Evolutionary conservation across 2,113 vertebrate species (phyloP), one percentile per base, ranked within the genome.

Genomic region (Larimichthys polyactis): DNA sequence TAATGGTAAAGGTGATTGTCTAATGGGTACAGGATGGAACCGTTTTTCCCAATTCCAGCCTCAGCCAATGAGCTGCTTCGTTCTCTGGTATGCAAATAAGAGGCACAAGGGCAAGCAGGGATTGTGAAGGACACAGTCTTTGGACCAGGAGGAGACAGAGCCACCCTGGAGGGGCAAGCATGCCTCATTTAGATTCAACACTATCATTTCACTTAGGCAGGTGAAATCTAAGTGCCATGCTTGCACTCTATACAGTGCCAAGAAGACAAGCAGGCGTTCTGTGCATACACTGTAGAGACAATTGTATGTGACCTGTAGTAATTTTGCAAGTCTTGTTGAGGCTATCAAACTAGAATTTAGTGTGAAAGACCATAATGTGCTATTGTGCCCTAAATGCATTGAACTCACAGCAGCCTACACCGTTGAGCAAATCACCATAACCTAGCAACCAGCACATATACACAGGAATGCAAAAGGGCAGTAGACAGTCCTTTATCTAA

Each of bases 141-240:
- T 81, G 78, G 75, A 81, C 73, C 68, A 72, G 52, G 60, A 89
- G 79, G 85, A 90, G 84, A 84, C 44, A 24, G 66, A 82, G 52
- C 70, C 70, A 82, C 79, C 80, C 74, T 57, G 46, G 74, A 83
- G 83, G 84, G 79, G 78, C 59, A 66, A 70, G 60, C 57, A 69
- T 36, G 52, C 69, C 85, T 90, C 87, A 89, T 91, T 90, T 73
- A 84, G 68, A 93, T 90, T 91, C 87, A 84, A 62, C 62, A 54
- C 82, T 43, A 36, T 84, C 78, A 73, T 85, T 88, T 83, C 78
- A 85, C 79, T 66, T 44, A 27, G 67, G 52, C 83, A 75, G 81
- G 78, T 81, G 78, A 83, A 89, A 87, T 81, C 8, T 75, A 82
- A 81, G 70, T 68, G 70, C 71, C 52, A 81, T 20, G 66, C 79